phyloP scores from a whole-genome alignment of 2,797 vertebrate species.

The Alectoris magna region DNA sequence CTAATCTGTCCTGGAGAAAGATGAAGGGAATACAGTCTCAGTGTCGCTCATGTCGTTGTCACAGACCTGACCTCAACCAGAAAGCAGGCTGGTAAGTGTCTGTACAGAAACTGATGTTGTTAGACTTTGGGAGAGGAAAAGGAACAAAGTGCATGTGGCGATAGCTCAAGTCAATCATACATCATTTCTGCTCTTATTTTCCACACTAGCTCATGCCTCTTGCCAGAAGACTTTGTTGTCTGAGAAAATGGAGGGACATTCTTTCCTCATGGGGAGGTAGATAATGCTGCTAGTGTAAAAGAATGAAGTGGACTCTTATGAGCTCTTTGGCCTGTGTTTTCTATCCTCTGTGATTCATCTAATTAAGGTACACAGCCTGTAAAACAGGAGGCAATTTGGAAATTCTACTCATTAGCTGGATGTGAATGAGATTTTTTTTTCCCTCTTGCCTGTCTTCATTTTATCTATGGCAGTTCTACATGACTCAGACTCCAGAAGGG shows the following conservation, averaged over 20 bases:
- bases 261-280: not conserved
- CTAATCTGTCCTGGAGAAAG: not conserved
- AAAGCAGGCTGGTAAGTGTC: accelerated
- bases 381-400: constrained; percentile 63
- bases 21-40: not conserved
- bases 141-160: not conserved
- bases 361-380: constrained; percentile 57
- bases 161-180: not conserved
- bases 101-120: not conserved
- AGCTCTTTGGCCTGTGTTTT: constrained; percentile 24
- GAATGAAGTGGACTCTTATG: constrained; percentile 33
- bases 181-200: not conserved
- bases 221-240: not conserved
- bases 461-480: constrained; percentile 28
- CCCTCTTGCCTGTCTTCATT: constrained; percentile 48
- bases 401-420: constrained; percentile 37
- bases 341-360: constrained; percentile 62
- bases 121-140: not conserved
- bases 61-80: not conserved
- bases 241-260: not conserved
- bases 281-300: constrained; percentile 51
- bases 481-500: constrained; percentile 71
- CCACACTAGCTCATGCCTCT: not conserved
- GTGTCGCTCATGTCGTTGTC: not conserved
- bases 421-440: constrained; percentile 36